Conservation (phyloP, 2,888 invertebrate species). For the Drosophila lutescens region DNA sequence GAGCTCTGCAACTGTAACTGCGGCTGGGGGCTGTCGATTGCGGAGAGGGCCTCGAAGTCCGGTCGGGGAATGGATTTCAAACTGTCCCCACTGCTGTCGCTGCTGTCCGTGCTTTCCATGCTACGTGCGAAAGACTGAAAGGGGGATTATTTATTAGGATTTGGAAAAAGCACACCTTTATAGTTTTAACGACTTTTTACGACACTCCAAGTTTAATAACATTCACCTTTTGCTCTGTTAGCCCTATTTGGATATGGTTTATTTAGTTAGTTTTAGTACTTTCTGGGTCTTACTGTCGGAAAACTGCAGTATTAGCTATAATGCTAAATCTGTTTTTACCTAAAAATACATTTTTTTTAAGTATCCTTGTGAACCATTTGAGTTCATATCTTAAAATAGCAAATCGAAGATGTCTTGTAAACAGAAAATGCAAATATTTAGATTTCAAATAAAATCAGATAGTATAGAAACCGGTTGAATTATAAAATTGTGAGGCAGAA, state of each 20-base stretch:
- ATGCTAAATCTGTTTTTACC: not conserved
- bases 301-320: not conserved
- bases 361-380: not conserved
- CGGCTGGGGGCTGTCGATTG: conserved; percentile 61
- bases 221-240: no score
- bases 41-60: conserved; percentile 71
- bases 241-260: not conserved
- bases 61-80: conserved; percentile 80
- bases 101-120: conserved; percentile 55
- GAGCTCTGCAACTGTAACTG: conserved; percentile 30
- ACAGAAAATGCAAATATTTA: no score
- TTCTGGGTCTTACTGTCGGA: not conserved
- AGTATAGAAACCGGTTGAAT: no score
- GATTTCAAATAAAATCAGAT: no score
- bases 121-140: conserved; percentile 18
- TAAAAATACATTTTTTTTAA: not conserved
- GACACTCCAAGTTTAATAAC: no score
- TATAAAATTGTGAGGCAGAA: no score
- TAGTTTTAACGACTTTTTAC: no score
- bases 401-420: not conserved
- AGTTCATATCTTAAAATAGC: not conserved
- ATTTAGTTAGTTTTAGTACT: not conserved
- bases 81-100: conserved; percentile 71
- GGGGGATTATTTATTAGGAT: not conserved
- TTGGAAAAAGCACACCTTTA: not conserved